These are phyloP conservation scores for Mylabris phalerata DNA, from an alignment of 1,140 invertebrate genomes.

Conservation along the genomic window DNA sequence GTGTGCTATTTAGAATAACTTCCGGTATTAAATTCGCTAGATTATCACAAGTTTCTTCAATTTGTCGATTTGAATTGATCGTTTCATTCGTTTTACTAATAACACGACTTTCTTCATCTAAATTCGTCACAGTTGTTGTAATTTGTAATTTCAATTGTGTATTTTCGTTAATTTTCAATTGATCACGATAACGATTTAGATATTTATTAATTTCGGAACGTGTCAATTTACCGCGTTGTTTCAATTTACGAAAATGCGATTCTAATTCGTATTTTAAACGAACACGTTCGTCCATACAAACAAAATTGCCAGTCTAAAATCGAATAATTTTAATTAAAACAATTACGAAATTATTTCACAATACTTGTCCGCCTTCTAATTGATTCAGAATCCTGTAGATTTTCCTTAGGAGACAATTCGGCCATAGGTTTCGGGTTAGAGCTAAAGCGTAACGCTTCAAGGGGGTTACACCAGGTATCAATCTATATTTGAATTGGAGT, in stretches of 20 bases:
- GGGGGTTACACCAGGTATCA: conserved; percentile 35
- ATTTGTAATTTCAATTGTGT: not conserved
- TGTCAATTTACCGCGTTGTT: conserved; percentile 18
- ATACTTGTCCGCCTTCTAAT: conserved; percentile 1
- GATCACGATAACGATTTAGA: conserved; percentile 21
- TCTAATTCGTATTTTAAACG: conserved; percentile 34
- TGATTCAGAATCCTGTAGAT: conserved; percentile 23
- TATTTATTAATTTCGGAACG: conserved; percentile 19
- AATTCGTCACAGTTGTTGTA: not conserved
- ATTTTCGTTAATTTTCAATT: not conserved
- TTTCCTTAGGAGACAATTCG: conserved; percentile 20
- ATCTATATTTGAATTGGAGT: conserved; percentile 35
- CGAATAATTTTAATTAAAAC: not conserved
- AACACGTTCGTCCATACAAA: conserved; percentile 13
- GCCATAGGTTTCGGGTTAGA: conserved; percentile 32
- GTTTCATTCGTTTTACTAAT: not conserved
- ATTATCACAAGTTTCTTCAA: conserved; percentile 7
- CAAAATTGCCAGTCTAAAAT: conserved; percentile 18
- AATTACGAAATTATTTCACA: not conserved
- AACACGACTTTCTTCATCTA: not conserved
- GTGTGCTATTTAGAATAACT: conserved; percentile 5
- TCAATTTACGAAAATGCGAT: conserved; percentile 27
- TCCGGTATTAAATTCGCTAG: conserved; percentile 11
- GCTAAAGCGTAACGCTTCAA: conserved; percentile 36
- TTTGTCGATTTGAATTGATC: not conserved